Conservation (phyloP, 2,797 vertebrate genomes). For the Rhabdomys pumilio region DNA sequence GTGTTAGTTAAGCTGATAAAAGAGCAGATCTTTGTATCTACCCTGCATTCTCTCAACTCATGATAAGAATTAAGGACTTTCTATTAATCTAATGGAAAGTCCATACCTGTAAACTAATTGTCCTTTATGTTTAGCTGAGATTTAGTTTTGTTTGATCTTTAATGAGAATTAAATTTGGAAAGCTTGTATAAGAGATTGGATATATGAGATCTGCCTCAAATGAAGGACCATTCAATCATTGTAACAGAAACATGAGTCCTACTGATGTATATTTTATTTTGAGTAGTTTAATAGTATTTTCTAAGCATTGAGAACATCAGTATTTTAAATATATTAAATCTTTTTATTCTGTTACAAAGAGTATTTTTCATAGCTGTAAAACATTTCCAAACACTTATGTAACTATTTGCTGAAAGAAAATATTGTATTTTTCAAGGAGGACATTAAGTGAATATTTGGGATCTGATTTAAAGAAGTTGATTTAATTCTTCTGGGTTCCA, state of each 20-base stretch:
- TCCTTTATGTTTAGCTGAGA: background rate
- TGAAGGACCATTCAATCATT: background rate
- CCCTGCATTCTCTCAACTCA: accelerated
- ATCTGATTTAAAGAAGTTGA: background rate
- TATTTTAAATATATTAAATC: constrained; percentile 12
- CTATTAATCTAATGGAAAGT: background rate
- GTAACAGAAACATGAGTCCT: background rate
- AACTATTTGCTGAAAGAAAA: constrained; percentile 5
- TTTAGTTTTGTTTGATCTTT: background rate
- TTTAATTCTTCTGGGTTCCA: background rate
- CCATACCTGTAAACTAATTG: background rate
- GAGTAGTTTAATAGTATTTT: background rate
- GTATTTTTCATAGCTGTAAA: constrained; percentile 57
- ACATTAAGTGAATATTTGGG: constrained; percentile 41
- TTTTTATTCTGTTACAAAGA: background rate
- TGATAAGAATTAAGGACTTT: accelerated
- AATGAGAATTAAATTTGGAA: background rate
- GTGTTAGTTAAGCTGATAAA: background rate
- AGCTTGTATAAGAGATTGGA: background rate
- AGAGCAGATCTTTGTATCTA: background rate
- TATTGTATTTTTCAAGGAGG: constrained; percentile 50
- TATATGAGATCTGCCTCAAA: background rate
- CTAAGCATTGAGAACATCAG: background rate
- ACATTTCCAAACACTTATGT: constrained; percentile 8
- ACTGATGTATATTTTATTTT: background rate